Percentiles rank a stretch among this genome's conserved stretches.
These are phyloP conservation scores for Drosophila pandora DNA, from an alignment of 1,140 invertebrate species.

Conservation along the genomic window DNA sequence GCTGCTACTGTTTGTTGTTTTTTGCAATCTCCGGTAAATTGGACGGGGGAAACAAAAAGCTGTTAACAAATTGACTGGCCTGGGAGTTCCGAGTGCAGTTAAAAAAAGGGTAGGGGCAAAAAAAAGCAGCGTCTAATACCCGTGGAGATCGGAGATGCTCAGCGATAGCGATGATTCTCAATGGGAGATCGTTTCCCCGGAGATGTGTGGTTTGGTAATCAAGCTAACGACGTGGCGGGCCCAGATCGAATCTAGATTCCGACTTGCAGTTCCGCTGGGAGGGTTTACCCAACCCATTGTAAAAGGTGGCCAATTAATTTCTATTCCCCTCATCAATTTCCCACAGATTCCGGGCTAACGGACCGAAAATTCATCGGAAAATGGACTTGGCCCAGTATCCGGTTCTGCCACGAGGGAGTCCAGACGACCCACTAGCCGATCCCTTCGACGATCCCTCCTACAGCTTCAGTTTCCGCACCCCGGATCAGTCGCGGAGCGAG, in stretches of 20 bases:
- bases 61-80: slow-evolving; percentile 72
- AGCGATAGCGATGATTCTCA: slow-evolving; percentile 54
- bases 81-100: slow-evolving; percentile 16
- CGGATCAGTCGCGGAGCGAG: slow-evolving; percentile 87
- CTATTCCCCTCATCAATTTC: not conserved
- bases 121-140: slow-evolving; percentile 24
- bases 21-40: slow-evolving; percentile 75
- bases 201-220: slow-evolving; percentile 49
- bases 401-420: slow-evolving; percentile 86
- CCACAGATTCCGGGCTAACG: slow-evolving; percentile 87
- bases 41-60: slow-evolving; percentile 68
- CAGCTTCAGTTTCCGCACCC: slow-evolving; percentile 87
- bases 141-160: slow-evolving; percentile 52
- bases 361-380: slow-evolving; percentile 88
- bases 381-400: slow-evolving; percentile 88
- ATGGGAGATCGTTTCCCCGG: slow-evolving; percentile 29
- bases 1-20: slow-evolving; percentile 52
- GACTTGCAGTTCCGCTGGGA: slow-evolving; percentile 29
- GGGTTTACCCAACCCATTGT: slow-evolving; percentile 40
- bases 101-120: not conserved
- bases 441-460: slow-evolving; percentile 90
- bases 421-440: slow-evolving; percentile 88
- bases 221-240: slow-evolving; percentile 53
- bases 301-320: slow-evolving; percentile 49
- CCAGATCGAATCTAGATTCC: slow-evolving; percentile 55